Base-by-base conservation (phyloP, 2,113 vertebrate genomes). In the Mixornis gularis region DNA sequence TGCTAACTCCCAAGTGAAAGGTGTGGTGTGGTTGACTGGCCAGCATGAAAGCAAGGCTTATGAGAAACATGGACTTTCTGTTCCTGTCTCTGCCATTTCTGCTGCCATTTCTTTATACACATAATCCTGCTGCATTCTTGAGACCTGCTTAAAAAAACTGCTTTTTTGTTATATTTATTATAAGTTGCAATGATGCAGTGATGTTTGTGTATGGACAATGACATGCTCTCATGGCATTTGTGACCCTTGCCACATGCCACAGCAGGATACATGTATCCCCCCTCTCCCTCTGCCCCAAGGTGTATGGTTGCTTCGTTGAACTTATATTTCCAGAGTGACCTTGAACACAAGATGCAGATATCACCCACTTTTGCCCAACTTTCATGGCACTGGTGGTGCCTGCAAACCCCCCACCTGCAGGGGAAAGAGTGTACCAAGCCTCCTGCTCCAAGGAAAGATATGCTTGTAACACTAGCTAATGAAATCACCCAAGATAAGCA, bases 251-350 rank as follows among this genome's bases (percentile, higher is more conserved):
- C 7, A 26, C 18, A 27, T 1, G 0, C 46, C 55, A 56, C 44
- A 44, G 30, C 7, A 29, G 6, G 16, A 49, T 17, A 32, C 1
- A 3, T 13, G 4, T 40, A 19, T 27, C 18, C 1, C 6, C 4
- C 3, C 15, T 6, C 32, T 34, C 19, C 40, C 19, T 51, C 69
- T 53, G 11, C 18, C 5, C 15, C 0, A 0, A 66, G 6, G 5
- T 30, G 12, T 38, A 34, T 0, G 0, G 59, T 9, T 65, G 10
- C n/a, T 64, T 69, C 25, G 13, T 48, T 71, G 60, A 79, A 64
- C 12, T 72, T 63, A 1, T 5, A 17, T 25, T 64, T 90, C 44
- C 53, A 49, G 22, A 7, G 7, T 43, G 52, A 68, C 17, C 32
- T 68, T 71, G 43, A 82, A 52, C 13, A 62, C 8, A 25, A 81